phyloP scores from a whole-genome alignment of 2,888 invertebrate species.

The Calliphora vomitoria region DNA sequence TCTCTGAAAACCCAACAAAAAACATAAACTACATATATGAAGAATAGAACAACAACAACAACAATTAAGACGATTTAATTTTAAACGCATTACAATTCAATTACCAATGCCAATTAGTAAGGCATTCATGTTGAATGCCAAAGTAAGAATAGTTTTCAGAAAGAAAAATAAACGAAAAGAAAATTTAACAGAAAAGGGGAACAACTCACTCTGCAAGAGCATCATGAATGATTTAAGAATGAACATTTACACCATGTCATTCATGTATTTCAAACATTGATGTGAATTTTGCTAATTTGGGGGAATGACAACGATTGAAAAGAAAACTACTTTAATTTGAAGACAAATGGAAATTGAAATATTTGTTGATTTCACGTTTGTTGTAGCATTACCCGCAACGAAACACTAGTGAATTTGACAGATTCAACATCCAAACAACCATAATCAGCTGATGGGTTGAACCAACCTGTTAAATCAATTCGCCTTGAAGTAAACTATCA shows the following conservation, averaged over 20 bases:
- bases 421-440: too few species aligned
- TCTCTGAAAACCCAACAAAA: conserved; percentile 20
- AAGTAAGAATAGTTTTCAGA: conserved; percentile 58
- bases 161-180: conserved; percentile 19
- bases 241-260: background rate
- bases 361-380: too few species aligned
- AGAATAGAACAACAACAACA: conserved; percentile 34
- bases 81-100: conserved; percentile 80
- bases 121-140: conserved; percentile 72
- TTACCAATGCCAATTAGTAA: conserved; percentile 82
- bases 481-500: too few species aligned
- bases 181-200: conserved; percentile 17
- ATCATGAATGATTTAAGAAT: conserved; percentile 32
- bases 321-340: conserved; percentile 23
- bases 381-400: too few species aligned
- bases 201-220: conserved; percentile 14
- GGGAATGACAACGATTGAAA: conserved; percentile 35
- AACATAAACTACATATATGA: background rate
- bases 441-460: too few species aligned
- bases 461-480: too few species aligned
- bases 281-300: background rate
- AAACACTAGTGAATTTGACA: too few species aligned
- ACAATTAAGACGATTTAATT: conserved; percentile 76
- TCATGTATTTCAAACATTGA: conserved; percentile 10
- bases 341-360: conserved; percentile 31